Evolutionary conservation across 2,113 vertebrate genomes (phyloP), one percentile per base, ranked within the genome.

Genomic region (Ciconia stormi): DNA sequence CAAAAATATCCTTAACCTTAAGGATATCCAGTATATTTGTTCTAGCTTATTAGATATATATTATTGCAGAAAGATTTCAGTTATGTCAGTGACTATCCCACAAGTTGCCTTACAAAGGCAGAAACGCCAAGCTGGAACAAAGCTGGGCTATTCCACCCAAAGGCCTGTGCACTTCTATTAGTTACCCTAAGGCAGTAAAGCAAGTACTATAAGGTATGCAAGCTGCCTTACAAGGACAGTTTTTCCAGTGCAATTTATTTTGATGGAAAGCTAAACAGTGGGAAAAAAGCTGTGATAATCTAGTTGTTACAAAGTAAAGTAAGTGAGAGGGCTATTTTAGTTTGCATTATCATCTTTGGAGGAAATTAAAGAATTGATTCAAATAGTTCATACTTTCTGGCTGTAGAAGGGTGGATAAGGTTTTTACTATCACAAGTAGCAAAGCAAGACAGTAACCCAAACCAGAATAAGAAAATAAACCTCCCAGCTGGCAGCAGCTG

Each of bases 381-480:
- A 30, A 81, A 58, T 4, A 9, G 30, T 46, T 66, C 58, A 58
- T 59, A 42, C 47, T 92, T 89, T 83, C 86, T 78, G n/a, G 42
- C 38, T 71, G 32, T 19, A 34, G 42, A 66, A 62, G 32, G 22
- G 38, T 66, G 83, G 49, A 32, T 66, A 92, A 77, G 50, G 3
- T 62, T 87, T 93, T 86, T 72, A 8, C 63, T 87, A 32, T 81
- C 29, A 82, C 47, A 87, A 90, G 65, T 49, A 95, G 85, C 55
- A 81, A 71, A 74, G 47, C 50, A 63, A 89, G 65, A 61, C 69
- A 89, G 89, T 91, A 94, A 93, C 52, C 81, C 81, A 93, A 84
- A 94, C 65, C 84, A 63, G 73, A 87, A 79, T 30, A 95, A 89
- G 81, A 95, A 97, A 95, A 93, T 71, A 96, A 96, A 93, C 62